Percentiles rank a stretch among this genome's conserved stretches.
Evolutionary conservation across 2,888 invertebrate species (phyloP).

Genomic region (Sisyra terminalis): DNA sequence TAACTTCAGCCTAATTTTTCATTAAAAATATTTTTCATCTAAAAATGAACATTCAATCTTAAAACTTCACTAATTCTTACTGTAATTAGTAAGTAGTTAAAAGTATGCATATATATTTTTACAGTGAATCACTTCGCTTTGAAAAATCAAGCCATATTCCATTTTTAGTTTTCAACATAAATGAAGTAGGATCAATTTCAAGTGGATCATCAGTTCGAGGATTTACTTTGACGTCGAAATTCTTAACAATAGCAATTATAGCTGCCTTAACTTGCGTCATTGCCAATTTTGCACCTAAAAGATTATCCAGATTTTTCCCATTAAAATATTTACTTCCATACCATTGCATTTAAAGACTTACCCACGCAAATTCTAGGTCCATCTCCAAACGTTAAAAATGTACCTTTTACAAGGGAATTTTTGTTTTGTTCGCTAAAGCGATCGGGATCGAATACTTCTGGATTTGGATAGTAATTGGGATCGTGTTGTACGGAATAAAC

Average conservation of each 20-base stretch:
- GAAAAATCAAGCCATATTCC: conserved; percentile 8
- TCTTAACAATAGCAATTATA: conserved; percentile 19
- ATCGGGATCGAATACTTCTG: not conserved
- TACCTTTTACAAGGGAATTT: not conserved
- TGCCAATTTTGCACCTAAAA: conserved; percentile 24
- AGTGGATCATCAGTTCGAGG: conserved; percentile 21
- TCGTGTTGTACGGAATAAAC: not conserved
- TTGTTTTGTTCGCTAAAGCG: not conserved
- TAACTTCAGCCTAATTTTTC: no score
- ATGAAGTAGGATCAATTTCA: conserved; percentile 16
- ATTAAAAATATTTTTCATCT: no score
- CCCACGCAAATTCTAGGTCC: conserved; percentile 1
- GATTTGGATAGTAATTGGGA: not conserved
- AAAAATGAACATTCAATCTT: no score
- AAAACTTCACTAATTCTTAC: no score
- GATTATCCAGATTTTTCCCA: not conserved
- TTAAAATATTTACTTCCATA: no score
- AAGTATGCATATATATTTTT: not conserved
- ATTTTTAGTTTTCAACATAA: conserved; percentile 14
- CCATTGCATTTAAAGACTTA: not conserved
- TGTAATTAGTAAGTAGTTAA: no score
- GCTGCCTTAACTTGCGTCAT: conserved; percentile 22
- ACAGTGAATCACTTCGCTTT: not conserved
- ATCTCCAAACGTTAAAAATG: not conserved
- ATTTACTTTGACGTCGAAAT: conserved; percentile 21